Percentiles rank a stretch among this genome's conserved stretches.
Evolutionary conservation across 2,888 invertebrate genomes (phyloP).

Genomic region (Ormyrus rosae): DNA sequence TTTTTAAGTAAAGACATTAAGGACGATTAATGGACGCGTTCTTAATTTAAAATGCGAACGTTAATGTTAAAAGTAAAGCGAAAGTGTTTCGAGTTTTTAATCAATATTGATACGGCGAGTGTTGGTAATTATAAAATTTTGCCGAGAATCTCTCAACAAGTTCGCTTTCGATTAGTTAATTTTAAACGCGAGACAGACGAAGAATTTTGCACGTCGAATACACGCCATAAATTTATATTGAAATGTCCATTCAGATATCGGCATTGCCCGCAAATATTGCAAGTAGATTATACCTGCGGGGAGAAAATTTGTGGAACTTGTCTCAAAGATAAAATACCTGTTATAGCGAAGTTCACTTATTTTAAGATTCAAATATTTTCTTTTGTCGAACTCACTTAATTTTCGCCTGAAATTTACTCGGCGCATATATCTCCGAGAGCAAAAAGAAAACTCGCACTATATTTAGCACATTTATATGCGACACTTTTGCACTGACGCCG

Average conservation of each 20-base stretch:
- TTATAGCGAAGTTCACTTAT: conserved; percentile 14
- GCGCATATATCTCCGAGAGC: conserved; percentile 5
- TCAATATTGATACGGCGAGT: not conserved
- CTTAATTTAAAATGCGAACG: not conserved
- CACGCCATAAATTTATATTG: conserved; percentile 36
- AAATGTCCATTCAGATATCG: conserved; percentile 28
- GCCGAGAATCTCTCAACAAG: not conserved
- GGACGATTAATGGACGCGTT: not conserved
- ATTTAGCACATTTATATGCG: conserved; percentile 18
- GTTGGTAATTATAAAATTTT: not conserved
- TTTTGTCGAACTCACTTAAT: conserved; percentile 39
- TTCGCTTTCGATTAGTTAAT: conserved; percentile 4
- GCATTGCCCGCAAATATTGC: conserved; percentile 16
- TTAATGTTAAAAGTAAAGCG: not conserved
- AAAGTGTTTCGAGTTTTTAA: not conserved
- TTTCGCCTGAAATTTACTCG: conserved; percentile 2
- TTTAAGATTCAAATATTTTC: conserved; percentile 3
- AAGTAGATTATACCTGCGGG: conserved; percentile 25
- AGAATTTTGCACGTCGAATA: conserved; percentile 3
- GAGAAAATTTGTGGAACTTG: conserved; percentile 39
- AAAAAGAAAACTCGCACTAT: conserved; percentile 3
- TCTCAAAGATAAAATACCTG: conserved; percentile 46
- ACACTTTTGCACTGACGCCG: not conserved
- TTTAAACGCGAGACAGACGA: not conserved
- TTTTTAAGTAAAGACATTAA: conserved; percentile 3